These are phyloP conservation scores for Nothobranchius kuhntae DNA, from an alignment of 2,113 vertebrate species.

Conservation along the genomic window DNA sequence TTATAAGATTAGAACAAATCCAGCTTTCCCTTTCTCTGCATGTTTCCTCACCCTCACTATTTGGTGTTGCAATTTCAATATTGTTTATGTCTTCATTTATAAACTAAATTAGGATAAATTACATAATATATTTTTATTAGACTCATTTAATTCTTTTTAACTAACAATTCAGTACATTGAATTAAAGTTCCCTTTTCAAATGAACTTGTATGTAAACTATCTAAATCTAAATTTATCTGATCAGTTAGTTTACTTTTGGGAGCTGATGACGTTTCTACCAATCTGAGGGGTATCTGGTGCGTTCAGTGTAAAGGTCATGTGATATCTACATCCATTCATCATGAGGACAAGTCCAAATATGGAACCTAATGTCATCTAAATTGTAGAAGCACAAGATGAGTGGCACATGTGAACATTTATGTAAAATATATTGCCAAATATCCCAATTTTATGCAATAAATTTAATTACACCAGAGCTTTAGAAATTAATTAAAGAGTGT, in stretches of 20 bases:
- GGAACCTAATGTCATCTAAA: no score
- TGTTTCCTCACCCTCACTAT: constrained; percentile 21
- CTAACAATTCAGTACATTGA: no score
- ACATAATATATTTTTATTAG: no score
- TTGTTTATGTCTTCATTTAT: background rate
- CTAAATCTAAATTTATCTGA: no score
- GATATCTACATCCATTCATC: background rate
- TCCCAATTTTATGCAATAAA: background rate
- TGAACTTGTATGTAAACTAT: no score
- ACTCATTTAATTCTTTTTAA: no score
- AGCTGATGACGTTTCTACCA: background rate
- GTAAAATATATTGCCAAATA: background rate
- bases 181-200: no score
- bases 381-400: no score
- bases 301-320: background rate
- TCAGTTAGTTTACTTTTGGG: no score
- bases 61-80: background rate
- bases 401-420: no score
- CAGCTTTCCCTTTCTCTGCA: constrained; percentile 53
- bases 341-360: background rate
- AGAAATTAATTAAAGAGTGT: no score
- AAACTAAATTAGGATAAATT: background rate
- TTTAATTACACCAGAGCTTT: no score
- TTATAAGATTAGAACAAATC: constrained; percentile 66
- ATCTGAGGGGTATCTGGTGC: background rate